These are phyloP conservation scores for Zosterops hypoxanthus DNA, from an alignment of 2,113 vertebrate species.

Conservation along the genomic window DNA sequence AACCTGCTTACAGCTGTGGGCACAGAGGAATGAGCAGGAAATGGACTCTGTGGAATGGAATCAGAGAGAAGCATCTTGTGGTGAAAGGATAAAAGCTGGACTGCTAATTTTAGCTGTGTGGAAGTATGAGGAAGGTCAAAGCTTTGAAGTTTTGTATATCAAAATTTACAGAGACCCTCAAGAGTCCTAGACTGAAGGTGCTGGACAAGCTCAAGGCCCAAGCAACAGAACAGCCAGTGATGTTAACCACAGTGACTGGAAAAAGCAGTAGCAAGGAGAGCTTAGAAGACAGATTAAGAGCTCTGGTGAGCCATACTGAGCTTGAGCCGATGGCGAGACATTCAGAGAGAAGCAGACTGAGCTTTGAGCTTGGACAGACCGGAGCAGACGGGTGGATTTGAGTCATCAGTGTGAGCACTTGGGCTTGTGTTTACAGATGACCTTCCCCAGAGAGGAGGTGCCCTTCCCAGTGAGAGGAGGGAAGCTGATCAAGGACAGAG, in stretches of 20 bases:
- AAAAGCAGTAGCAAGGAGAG: neutral
- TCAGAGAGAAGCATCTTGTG: neutral
- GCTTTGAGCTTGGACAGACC: slow-evolving; percentile 8
- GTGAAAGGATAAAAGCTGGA: neutral
- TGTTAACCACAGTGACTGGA: neutral
- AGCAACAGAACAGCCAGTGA: neutral
- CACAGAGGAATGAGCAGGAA: neutral
- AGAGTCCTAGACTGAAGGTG: neutral
- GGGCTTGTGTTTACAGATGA: neutral
- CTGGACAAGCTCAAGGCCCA: neutral
- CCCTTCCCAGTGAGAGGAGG: neutral
- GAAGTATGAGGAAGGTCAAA: neutral
- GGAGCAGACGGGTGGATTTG: neutral
- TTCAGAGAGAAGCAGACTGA: neutral
- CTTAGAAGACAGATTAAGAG: slow-evolving; percentile 9
- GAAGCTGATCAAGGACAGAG: neutral
- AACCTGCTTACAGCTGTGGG: neutral
- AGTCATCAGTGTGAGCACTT: neutral
- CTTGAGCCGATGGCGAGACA: slow-evolving; percentile 36
- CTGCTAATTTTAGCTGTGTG: neutral
- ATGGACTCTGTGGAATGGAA: neutral
- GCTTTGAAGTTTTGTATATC: neutral
- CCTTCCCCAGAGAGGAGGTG: neutral
- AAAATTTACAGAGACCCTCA: neutral
- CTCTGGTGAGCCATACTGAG: neutral